Evolutionary conservation across 2,113 vertebrate genomes (phyloP).

Genomic region (chimpanzee (Pan troglodytes)): NHGRI_mPanTro3-v2.1_pri NC_072402.2:153552501-153553000

Average conservation of each 20-base stretch:
- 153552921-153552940: not conserved
- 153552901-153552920: not conserved
- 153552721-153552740: not conserved
- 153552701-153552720: not conserved
- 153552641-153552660: conserved; percentile 25
- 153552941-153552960: not conserved
- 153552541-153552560: conserved; percentile 47
- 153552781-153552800: not conserved
- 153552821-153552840: not conserved
- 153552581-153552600: conserved; percentile 51
- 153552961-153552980: not conserved
- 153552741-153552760: not conserved
- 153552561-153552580: conserved; percentile 28
- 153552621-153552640: conserved; percentile 20
- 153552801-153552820: not conserved
- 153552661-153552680: conserved; percentile 49
- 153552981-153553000: not conserved
- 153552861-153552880: not conserved
- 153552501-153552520: conserved; percentile 57
- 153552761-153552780: not conserved
- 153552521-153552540: not conserved
- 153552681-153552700: not conserved
- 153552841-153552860: not conserved
- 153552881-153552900: not conserved
- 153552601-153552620: conserved; percentile 27